Base-by-base conservation (phyloP, 2,888 invertebrate genomes). In the Ectemnius cavifrons region DNA sequence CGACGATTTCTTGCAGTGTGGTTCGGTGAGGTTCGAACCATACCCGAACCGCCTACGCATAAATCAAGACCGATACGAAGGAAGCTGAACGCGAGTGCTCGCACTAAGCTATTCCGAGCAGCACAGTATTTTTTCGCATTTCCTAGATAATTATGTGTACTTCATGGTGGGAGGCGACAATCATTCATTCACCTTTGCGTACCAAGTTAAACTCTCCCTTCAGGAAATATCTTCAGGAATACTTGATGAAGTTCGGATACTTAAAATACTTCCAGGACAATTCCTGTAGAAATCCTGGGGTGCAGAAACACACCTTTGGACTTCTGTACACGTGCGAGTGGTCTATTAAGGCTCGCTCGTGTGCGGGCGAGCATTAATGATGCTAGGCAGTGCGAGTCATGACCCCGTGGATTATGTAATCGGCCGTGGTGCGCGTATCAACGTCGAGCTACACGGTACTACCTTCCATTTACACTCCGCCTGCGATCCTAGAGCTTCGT, bases 391-490 rank as follows among this genome's bases (percentile, higher is more conserved):
- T 70, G 61, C 75, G 78, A 82, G 79, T 79, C 80, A 83, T 77
- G 82, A 82, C 73, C 82, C 73, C 77, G 66, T 60, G 71, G 80
- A 80, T 82, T 82, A 80, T 78, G 82, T 82, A 82, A 81, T 71
- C 71, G 58, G 65, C 67, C 66, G 71, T 70, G 68, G 65, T 61
- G 70, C 60, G 63, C 64, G 28, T 74, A 75, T 76, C 80, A 52
- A 63, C 62, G 18, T 45, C 46, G 18, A 68, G 59, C 65, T 68
- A 79, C 69, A 65, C 23, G 23, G 23, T 3, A 23, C 66, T 63
- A 14, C 20, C 71, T 64, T 64, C 67, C 62, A 75, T 77, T 68
- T 75, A 73, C 77, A 63, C 63, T 45, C 57, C 3, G 68, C 63
- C 45, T 56, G 28, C 60, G 73, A 52, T 37, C 49, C 57, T 52